Conservation (phyloP, 2,113 vertebrate genomes). For the Cyprinus carpio region DNA sequence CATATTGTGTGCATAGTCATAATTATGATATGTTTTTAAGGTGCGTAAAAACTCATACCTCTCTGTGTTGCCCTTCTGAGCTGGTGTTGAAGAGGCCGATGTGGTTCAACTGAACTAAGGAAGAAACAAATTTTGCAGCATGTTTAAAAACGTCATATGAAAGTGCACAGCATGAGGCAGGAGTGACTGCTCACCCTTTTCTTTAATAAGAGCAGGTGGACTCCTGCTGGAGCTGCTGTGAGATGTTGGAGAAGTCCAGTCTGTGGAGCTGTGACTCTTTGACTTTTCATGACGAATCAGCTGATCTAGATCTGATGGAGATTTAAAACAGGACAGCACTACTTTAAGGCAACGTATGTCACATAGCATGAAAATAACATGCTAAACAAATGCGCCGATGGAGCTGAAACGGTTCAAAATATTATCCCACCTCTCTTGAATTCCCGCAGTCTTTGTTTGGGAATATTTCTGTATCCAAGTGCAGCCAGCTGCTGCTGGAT, state of each 20-base stretch:
- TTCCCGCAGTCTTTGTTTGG: slow-evolving; percentile 68
- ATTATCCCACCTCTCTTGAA: slow-evolving; percentile 72
- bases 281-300: slow-evolving; percentile 68
- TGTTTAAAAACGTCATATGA: background rate
- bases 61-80: slow-evolving; percentile 44
- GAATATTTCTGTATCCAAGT: slow-evolving; percentile 74
- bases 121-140: background rate
- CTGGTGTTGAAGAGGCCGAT: slow-evolving; percentile 44
- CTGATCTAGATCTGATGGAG: slow-evolving; percentile 69
- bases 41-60: slow-evolving; percentile 50
- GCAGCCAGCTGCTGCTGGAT: slow-evolving; percentile 69
- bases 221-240: slow-evolving; percentile 38
- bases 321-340: background rate
- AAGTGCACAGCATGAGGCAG: background rate
- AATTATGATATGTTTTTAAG: background rate
- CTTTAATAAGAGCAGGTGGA: slow-evolving; percentile 69
- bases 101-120: slow-evolving; percentile 58
- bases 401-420: background rate
- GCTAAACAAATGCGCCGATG: background rate
- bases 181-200: slow-evolving; percentile 64
- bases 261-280: slow-evolving; percentile 55
- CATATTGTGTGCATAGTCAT: background rate
- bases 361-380: background rate
- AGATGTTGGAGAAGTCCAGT: slow-evolving; percentile 42
- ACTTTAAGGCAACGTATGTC: background rate